phyloP scores from a whole-genome alignment of 2,888 invertebrate species.

The Eupithecia pulchellata region DNA sequence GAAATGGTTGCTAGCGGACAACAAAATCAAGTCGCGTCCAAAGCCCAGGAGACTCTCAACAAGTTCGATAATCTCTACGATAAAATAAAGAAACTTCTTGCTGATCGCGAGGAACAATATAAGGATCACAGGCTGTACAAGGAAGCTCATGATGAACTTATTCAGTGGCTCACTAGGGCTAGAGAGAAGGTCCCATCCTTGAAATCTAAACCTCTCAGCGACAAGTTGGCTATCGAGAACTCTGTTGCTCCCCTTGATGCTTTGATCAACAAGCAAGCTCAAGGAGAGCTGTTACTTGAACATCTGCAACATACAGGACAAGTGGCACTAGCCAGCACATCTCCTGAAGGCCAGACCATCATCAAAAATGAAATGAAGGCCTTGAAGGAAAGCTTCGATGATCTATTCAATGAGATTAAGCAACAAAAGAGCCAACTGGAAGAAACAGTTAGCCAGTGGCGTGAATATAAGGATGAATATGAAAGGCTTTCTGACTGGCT shows the following conservation, averaged over 20 bases:
- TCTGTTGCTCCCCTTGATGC: constrained; percentile 95
- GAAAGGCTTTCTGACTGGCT: constrained; percentile 96
- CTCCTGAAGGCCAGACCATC: constrained; percentile 90
- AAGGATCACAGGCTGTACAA: constrained; percentile 95
- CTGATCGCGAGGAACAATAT: constrained; percentile 93
- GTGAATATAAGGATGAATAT: constrained; percentile 96
- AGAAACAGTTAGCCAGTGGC: constrained; percentile 92
- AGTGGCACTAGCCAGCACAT: constrained; percentile 93
- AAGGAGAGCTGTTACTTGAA: constrained; percentile 94
- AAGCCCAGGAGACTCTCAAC: constrained; percentile 93
- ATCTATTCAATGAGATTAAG: constrained; percentile 93
- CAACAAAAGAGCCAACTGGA: constrained; percentile 94
- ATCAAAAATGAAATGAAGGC: constrained; percentile 95
- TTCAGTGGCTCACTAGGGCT: constrained; percentile 94
- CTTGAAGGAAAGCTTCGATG: constrained; percentile 92
- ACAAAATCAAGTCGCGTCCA: constrained; percentile 92
- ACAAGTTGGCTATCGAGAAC: constrained; percentile 94
- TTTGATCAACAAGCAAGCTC: constrained; percentile 94
- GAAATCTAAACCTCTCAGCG: constrained; percentile 93
- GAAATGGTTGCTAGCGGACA: constrained; percentile 95
- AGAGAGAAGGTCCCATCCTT: constrained; percentile 95
- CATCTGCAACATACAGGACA: constrained; percentile 95
- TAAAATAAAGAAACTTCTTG: constrained; percentile 90
- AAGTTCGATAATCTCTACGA: constrained; percentile 93
- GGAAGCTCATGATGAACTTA: constrained; percentile 95